Percentiles rank a stretch among this genome's conserved stretches.
phyloP scores from a whole-genome alignment of 2,888 invertebrate genomes.

The Galerucella pusilla region DNA sequence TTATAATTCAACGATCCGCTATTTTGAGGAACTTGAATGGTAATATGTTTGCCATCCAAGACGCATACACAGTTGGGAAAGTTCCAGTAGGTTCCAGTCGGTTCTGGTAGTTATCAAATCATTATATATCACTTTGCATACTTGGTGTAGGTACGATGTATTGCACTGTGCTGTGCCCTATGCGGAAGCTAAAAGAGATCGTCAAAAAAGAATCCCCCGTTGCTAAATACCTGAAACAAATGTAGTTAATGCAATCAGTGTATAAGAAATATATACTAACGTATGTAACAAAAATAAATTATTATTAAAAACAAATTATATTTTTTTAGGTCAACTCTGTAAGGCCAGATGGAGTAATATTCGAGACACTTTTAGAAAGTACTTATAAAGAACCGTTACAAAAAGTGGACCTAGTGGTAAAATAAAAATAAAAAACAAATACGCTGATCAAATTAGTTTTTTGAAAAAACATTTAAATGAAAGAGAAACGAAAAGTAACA shows the following conservation, averaged over 20 bases:
- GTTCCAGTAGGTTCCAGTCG: neutral
- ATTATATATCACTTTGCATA: neutral
- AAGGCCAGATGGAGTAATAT: neutral
- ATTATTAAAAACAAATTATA: neutral
- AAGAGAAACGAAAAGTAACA: conserved; percentile 2
- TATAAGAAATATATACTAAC: neutral
- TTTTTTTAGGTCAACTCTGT: conserved; percentile 3
- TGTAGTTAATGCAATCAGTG: neutral
- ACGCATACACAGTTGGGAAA: neutral
- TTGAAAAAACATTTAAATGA: conserved; percentile 5
- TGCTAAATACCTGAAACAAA: conserved; percentile 13
- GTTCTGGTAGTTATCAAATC: neutral
- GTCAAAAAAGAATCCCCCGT: conserved; percentile 10
- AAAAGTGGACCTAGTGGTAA: neutral
- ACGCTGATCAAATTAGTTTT: neutral
- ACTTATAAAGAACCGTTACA: neutral
- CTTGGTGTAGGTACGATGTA: conserved; percentile 6
- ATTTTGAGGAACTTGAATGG: neutral
- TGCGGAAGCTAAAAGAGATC: neutral
- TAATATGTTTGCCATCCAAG: neutral
- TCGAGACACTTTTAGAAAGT: neutral
- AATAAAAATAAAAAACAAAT: neutral
- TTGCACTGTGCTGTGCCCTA: conserved; percentile 5
- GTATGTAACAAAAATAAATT: neutral
- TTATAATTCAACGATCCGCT: neutral